Evolutionary conservation across 2,113 vertebrate genomes (phyloP).

Genomic region (Ophthalmolycus amberensis): DNA sequence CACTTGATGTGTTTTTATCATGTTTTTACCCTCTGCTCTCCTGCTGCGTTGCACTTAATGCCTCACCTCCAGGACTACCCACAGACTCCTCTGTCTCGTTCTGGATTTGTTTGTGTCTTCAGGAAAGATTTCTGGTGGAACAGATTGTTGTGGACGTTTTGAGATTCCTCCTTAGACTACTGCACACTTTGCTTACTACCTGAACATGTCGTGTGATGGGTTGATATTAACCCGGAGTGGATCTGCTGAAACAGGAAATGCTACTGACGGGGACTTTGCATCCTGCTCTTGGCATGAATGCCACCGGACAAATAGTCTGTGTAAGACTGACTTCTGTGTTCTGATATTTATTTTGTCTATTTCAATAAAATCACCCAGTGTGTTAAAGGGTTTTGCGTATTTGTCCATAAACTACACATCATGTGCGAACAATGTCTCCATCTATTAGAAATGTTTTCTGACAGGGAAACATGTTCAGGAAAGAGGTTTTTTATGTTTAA

Average conservation of each 20-base stretch:
- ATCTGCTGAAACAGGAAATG: conserved; percentile 7
- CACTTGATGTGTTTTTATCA: conserved; percentile 9
- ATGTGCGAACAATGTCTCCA: neutral
- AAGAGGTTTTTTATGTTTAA: too few species aligned
- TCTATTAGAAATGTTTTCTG: neutral
- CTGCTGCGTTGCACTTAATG: conserved; percentile 5
- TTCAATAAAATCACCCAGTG: conserved; percentile 76
- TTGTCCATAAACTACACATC: neutral
- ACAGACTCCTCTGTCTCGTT: neutral
- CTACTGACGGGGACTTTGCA: neutral
- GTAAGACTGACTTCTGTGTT: conserved; percentile 57
- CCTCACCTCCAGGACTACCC: conserved; percentile 16
- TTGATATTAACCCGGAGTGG: conserved; percentile 13
- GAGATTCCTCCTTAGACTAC: neutral
- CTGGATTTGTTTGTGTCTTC: conserved; percentile 6
- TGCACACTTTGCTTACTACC: neutral
- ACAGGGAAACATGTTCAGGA: neutral
- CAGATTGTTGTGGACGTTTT: neutral
- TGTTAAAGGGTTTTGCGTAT: conserved; percentile 6
- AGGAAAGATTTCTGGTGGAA: neutral
- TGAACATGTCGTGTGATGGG: neutral
- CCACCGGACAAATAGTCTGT: conserved; percentile 12
- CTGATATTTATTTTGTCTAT: conserved; percentile 75
- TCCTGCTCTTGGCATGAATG: neutral
- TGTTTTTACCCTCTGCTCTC: conserved; percentile 13